Conservation (phyloP, 2,113 vertebrate genomes). For the Natator depressus region DNA sequence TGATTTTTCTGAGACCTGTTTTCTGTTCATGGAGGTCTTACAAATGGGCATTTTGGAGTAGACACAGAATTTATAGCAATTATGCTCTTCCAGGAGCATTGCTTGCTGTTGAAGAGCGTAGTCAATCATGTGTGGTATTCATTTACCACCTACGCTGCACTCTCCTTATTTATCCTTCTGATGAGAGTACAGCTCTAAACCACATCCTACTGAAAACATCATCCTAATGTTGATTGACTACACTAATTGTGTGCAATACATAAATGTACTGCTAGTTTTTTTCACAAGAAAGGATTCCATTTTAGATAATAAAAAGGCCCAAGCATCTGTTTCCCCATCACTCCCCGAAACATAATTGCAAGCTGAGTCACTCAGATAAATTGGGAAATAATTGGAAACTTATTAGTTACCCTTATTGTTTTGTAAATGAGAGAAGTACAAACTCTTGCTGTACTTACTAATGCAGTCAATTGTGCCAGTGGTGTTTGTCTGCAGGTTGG, state of each 20-base stretch:
- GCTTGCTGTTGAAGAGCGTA: not conserved
- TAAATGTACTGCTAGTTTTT: not conserved
- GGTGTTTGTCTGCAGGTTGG: not conserved
- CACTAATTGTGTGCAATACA: not conserved
- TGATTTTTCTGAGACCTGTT: not conserved
- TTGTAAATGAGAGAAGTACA: not conserved
- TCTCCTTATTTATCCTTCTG: not conserved
- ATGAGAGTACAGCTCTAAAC: not conserved
- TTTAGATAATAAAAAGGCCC: not conserved
- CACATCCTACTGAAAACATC: not conserved
- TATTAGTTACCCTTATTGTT: not conserved
- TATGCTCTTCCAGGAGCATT: not conserved
- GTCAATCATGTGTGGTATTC: not conserved
- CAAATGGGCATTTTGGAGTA: not conserved
- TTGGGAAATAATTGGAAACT: slow-evolving; percentile 12
- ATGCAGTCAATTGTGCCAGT: not conserved
- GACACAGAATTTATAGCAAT: not conserved
- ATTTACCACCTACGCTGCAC: not conserved
- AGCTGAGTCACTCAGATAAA: not conserved
- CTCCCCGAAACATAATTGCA: slow-evolving; percentile 1
- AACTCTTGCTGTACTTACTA: not conserved
- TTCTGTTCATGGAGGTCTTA: not conserved
- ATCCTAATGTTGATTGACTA: not conserved
- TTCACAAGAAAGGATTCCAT: not conserved
- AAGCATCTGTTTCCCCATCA: not conserved